Evolutionary conservation across 1,140 invertebrate species (phyloP), one percentile per base, ranked within the genome.

Genomic region (Trichomalopsis sarcophagae): DNA sequence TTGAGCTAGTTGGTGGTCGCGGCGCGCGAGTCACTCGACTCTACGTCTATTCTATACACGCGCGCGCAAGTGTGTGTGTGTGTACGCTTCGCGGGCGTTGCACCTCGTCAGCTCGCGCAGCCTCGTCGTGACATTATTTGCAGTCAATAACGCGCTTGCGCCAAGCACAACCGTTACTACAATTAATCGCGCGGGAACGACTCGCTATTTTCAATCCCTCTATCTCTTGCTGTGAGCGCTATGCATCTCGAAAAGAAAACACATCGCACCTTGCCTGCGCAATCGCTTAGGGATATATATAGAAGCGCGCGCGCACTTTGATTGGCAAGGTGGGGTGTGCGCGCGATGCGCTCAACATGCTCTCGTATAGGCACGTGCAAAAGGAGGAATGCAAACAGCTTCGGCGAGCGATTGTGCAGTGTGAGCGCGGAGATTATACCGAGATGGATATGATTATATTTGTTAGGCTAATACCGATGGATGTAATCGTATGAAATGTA

Each of bases 1-100:
- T 85, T 85, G 84, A 82, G 84, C 84, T 81, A 85, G 73, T 85
- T 85, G 55, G 79, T 27, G 84, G 84, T 69, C 79, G 62, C 62
- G 27, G 27, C 69, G 69, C 68, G 27, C 69, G 11, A 36, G 69
- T 33, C 27, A 13, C 33, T 36, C 69, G 33, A 33, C 27, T 73
- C 27, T 73, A 73, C 69, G 33, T 21, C 27, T 73, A 14, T 73
- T 33, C 11, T 68, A 73, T 10, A 73, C 23, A 33, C 27, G 7
- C 55, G 17, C 55, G 55, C 30, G 30, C 69, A 36, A 36, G 30
- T 73, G 17, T 71, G n/a, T 71, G 27, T 30, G 27, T 23, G 27
- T 71, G 11, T 71, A 66, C 40, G 77, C 47, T 44, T 68, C 27
- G 62, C 74, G 50, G 69, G 50, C 84, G 74, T 77, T 74, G 71